Base-by-base conservation (phyloP, 2,888 invertebrate genomes). In the Byasa hedistus region DNA sequence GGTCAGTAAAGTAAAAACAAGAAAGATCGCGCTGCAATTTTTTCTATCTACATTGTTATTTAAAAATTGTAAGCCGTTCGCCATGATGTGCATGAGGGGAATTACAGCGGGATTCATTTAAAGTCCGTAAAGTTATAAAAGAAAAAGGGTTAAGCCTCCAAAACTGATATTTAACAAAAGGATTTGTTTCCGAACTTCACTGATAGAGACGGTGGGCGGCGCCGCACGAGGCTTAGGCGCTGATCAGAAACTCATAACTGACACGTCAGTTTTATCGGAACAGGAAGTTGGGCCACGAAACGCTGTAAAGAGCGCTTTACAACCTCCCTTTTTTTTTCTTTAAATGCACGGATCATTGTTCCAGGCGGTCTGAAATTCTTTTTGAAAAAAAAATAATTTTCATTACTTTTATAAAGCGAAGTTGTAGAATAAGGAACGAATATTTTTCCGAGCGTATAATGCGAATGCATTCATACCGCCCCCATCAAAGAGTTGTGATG, bases 191-290 rank as follows among this genome's bases (percentile, higher is more conserved):
- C 74, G 69, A 69, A 65, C 66, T 68, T 72, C 74, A 76, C 73
- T 73, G 77, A 70, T 69, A 73, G 73, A 78, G 78, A 76, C 77
- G 72, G 72, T 76, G 78, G 81, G 81, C 79, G 82, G 80, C 76
- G 73, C 72, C 73, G 71, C 75, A 77, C 76, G 72, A 79, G 82
- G 67, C 65, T 68, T 69, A 82, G 80, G 83, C 73, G 77, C 73
- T 82, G 87, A 88, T 87, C 86, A 82, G 84, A 81, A 86, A 84
- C 84, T 85, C 87, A 85, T 87, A 86, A 86, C 84, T 76, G 82
- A 81, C 87, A 85, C 89, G 85, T 82, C 83, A 88, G 86, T 87
- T 87, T 89, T 89, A 89, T 89, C 88, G 79, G 77, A 75, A 76
- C 70, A 75, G 75, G 77, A 78, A 76, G 81, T 82, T 72, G 77